Evolutionary conservation across 2,113 vertebrate species (phyloP), one percentile per base, ranked within the genome.

Genomic region (Embiotoca jacksoni): DNA sequence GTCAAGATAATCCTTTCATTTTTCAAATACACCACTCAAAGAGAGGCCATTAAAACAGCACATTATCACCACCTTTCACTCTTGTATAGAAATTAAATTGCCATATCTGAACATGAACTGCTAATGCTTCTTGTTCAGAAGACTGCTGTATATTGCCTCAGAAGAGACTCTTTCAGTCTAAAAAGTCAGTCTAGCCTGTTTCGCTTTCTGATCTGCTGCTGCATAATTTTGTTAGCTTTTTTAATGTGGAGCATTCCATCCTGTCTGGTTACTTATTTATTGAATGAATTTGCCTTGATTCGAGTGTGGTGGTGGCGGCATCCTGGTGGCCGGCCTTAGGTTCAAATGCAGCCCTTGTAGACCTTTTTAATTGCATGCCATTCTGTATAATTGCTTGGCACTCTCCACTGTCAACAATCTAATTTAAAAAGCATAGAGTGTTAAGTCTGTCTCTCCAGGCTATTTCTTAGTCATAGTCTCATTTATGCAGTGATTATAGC

Each of bases 21-120:
- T 44, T 72, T 35, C 81, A 44, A 80, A 67, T 70, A 35, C 47
- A 32, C 14, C 50, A 35, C 37, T 63, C 37, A 36, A 55, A 61
- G 60, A 50, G 52, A 61, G 47, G 54, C 39, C 56, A 59, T 86
- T 86, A 81, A 87, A 91, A 70, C 79, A 55, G 54, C 61, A 87
- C 65, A 78, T 88, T 84, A 71, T 81, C 75, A 2, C 68, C 72
- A 77, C 61, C 70, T 86, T 82, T 87, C 56, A 73, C 58, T 61
- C 46, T 60, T 3, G 15, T 16, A 30, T 49, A 75, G 65, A n/a
- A 88, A 86, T 69, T 78, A 80, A 73, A 78, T 75, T 35, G 58
- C 50, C 61, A 3, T 78, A 55, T 78, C 74, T 75, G 63, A 83
- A 61, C 46, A 59, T 36, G 44, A 70, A 84, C 74, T 89, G 80